phyloP scores from a whole-genome alignment of 2,797 vertebrate genomes.

The Falco peregrinus region DNA sequence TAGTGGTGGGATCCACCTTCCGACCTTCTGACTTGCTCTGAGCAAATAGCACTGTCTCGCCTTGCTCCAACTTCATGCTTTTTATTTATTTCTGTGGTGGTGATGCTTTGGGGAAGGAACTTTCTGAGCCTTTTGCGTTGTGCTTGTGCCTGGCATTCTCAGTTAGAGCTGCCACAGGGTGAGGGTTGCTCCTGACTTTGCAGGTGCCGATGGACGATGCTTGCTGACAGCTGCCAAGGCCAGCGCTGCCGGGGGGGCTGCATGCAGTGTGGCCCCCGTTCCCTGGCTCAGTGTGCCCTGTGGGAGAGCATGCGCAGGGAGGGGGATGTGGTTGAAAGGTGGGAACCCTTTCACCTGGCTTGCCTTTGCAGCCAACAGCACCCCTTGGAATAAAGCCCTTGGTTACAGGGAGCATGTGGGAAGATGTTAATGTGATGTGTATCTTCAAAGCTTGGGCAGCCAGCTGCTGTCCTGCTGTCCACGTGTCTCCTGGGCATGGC shows the following conservation, averaged over 20 bases:
- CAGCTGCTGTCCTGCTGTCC: neutral
- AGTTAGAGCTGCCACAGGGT: neutral
- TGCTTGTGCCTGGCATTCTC: neutral
- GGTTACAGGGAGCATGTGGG: neutral
- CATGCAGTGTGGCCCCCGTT: neutral
- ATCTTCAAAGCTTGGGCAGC: neutral
- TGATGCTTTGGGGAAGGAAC: neutral
- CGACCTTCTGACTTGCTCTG: neutral
- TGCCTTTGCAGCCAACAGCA: neutral
- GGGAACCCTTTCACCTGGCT: neutral
- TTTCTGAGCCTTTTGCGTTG: neutral
- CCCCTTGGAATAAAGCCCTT: too few species aligned
- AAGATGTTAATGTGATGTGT: neutral
- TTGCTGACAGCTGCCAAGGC: neutral
- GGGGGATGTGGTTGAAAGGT: neutral
- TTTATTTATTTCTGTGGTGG: neutral
- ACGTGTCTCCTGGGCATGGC: neutral
- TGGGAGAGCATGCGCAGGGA: accelerated
- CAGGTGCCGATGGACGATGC: neutral
- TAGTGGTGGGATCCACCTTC: neutral
- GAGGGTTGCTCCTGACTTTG: neutral
- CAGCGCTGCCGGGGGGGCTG: accelerated
- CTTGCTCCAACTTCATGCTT: neutral
- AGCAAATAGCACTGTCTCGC: neutral
- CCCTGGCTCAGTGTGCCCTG: neutral